Evolutionary conservation across 2,888 invertebrate species (phyloP).

Genomic region (Catocala nupta): DNA sequence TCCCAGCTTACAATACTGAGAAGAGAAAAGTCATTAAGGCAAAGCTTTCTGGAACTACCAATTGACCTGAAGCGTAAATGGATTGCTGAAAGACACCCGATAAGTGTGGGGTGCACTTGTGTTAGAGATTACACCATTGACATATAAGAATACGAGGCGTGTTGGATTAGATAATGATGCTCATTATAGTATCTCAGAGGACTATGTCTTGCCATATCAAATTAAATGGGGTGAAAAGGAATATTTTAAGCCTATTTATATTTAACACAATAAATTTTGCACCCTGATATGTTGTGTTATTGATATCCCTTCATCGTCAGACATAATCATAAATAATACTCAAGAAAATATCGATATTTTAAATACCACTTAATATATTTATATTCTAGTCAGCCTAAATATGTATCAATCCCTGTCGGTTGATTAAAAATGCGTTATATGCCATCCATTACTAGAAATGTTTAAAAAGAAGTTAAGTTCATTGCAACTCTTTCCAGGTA

Average conservation of each 20-base stretch:
- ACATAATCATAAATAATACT: too few relatives aligned
- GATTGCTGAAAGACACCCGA: constrained; percentile 60
- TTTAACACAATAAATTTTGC: constrained; percentile 25
- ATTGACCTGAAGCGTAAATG: constrained; percentile 61
- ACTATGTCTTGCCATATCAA: constrained; percentile 33
- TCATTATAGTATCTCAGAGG: constrained; percentile 17
- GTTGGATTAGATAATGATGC: constrained; percentile 8
- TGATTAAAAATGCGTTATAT: too few relatives aligned
- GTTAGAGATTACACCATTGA: constrained; percentile 53
- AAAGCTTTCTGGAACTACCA: constrained; percentile 56
- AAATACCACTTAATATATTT: too few relatives aligned
- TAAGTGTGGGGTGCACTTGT: constrained; percentile 74
- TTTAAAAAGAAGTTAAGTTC: too few relatives aligned
- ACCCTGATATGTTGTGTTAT: constrained; percentile 9
- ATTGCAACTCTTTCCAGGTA: too few relatives aligned
- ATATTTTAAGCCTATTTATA: constrained; percentile 9
- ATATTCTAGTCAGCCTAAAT: too few relatives aligned
- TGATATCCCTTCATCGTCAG: background rate
- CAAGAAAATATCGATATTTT: too few relatives aligned
- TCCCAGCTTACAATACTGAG: constrained; percentile 73
- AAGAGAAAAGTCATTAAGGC: constrained; percentile 37
- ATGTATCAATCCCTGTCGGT: too few relatives aligned
- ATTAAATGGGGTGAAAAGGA: constrained; percentile 9
- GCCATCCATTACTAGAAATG: too few relatives aligned
- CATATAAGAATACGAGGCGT: constrained; percentile 16